Conservation (phyloP, 2,888 invertebrate genomes). For the Synergus gifuensis region DNA sequence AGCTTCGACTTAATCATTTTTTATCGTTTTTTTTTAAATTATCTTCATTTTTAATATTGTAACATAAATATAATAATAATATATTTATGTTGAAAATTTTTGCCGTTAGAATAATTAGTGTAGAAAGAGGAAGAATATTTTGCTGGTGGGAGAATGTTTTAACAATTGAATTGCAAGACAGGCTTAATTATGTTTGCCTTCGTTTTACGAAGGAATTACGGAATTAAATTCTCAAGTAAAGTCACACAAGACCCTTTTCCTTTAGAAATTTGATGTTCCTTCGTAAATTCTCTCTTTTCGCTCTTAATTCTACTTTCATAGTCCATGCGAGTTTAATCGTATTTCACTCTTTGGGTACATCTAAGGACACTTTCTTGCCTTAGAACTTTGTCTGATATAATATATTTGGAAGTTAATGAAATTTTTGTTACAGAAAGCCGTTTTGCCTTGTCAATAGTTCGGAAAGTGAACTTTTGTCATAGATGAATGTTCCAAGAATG, state of each 20-base stretch:
- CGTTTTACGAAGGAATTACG: neutral
- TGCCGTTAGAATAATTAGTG: neutral
- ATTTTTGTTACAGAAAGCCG: neutral
- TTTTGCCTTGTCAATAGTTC: neutral
- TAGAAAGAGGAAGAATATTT: neutral
- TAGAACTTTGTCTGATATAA: neutral
- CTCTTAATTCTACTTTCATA: conserved; percentile 6
- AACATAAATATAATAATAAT: too few species aligned
- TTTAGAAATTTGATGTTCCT: neutral
- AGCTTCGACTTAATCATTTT: too few species aligned
- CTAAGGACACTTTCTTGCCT: conserved; percentile 22
- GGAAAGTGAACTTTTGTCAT: neutral
- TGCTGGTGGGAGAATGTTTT: neutral
- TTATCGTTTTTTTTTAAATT: too few species aligned
- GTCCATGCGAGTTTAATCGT: conserved; percentile 8
- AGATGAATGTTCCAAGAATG: neutral
- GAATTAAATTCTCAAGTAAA: neutral
- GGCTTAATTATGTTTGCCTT: neutral
- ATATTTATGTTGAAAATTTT: too few species aligned
- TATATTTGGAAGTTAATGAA: neutral
- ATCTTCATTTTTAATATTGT: too few species aligned
- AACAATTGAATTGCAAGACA: neutral
- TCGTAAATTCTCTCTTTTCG: neutral
- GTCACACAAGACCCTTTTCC: neutral
- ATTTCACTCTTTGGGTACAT: conserved; percentile 11